Conservation (phyloP, 2,888 invertebrate species). For the Drosophila robusta region DNA sequence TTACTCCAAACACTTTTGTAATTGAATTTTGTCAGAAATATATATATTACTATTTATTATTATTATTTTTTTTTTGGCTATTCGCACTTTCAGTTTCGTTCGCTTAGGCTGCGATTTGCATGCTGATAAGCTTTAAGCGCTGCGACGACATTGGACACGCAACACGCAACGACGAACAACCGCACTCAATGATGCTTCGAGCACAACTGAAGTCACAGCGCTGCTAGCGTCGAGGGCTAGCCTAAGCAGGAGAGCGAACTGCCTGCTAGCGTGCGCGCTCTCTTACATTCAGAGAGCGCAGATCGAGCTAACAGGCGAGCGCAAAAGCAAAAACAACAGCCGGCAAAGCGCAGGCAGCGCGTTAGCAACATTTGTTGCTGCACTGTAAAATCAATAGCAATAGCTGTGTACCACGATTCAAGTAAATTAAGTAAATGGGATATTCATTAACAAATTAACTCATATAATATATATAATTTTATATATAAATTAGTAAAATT, state of each 20-base stretch:
- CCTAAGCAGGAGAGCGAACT: conserved; percentile 19
- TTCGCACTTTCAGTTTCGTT: conserved; percentile 61
- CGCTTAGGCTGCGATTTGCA: conserved; percentile 11
- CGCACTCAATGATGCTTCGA: conserved; percentile 56
- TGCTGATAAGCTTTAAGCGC: conserved; percentile 32
- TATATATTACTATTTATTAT: too few species aligned
- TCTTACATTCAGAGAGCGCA: conserved; percentile 16
- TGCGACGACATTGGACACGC: background rate
- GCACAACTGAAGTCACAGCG: conserved; percentile 39
- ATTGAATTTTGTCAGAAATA: conserved; percentile 7
- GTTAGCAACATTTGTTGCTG: conserved; percentile 49
- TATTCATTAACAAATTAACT: background rate
- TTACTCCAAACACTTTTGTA: background rate
- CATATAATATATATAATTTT: background rate
- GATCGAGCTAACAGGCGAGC: conserved; percentile 48
- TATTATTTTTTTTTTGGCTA: conserved; percentile 5
- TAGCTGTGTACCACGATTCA: background rate
- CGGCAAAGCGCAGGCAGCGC: conserved; percentile 19
- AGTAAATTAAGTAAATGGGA: background rate
- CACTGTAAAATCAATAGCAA: background rate
- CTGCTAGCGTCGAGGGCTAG: conserved; percentile 65
- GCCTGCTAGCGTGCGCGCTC: conserved; percentile 6
- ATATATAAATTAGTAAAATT: background rate
- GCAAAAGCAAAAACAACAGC: conserved; percentile 36
- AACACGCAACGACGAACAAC: conserved; percentile 33